Base-by-base conservation (phyloP, 2,888 invertebrate species). In the Meandrusa payeni region DNA sequence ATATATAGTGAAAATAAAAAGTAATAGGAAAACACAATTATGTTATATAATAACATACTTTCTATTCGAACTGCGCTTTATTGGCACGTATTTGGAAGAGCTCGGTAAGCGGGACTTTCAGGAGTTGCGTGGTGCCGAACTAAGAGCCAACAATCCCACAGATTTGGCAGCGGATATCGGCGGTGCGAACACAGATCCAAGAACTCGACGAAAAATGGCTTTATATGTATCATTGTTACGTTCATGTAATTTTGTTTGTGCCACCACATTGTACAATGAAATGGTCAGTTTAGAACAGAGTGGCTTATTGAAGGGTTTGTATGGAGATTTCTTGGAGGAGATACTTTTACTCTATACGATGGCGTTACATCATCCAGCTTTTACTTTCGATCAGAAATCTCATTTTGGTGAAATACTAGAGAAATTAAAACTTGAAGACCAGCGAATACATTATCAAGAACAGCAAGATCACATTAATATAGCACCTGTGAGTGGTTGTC, bases 361-460 rank as follows among this genome's bases (percentile, higher is more conserved):
- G 93, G 97, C 97, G 60, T 90, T 95, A 65, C 94, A 97, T 87
- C 98, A 98, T 88, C 98, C 98, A 42, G 97, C 97, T 47, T 98
- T 98, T 85, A 95, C 94, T 47, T 97, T 95, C 75, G 95, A 96
- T 68, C 97, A 98, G 78, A 95, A 95, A 76, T 91, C 91, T 61
- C 93, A 92, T 71, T 93, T 95, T 74, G 93, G 92, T 60, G 92
- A 92, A 62, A 93, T 95, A 63, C 90, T 94, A 69, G 89, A 91
- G 41, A 92, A 92, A 74, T 91, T 94, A 57, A 93, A 92, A 71
- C 89, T 94, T 56, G 93, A 93, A 70, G 92, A 93, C 47, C 86
- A 85, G 59, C 67, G 82, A 56, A 71, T 80, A 75, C 81, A 82
- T 48, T 87, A 68, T 57, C 76, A 75, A 52, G 86, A 86, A 47